Percentiles rank a stretch among this genome's conserved stretches.
Conservation (phyloP, 2,888 invertebrate genomes). For the Rhagium mordax region DNA sequence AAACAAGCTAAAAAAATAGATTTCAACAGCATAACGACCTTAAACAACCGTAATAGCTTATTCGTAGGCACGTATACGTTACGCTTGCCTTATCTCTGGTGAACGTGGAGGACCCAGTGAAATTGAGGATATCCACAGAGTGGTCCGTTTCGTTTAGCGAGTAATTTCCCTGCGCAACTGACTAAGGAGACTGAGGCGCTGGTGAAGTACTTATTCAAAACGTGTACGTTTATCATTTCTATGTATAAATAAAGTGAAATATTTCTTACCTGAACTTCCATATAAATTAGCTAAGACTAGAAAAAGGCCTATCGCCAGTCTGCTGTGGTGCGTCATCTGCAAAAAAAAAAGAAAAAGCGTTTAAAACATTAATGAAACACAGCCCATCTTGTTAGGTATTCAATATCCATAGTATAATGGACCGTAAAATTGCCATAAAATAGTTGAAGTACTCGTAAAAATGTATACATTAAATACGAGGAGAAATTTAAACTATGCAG, state of each 20-base stretch:
- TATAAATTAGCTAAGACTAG: conserved; percentile 63
- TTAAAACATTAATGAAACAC: background rate
- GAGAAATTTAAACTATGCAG: background rate
- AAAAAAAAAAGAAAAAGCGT: conserved; percentile 50
- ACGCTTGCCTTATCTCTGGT: conserved; percentile 20
- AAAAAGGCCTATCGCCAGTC: conserved; percentile 57
- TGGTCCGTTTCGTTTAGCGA: background rate
- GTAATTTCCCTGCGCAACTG: no score
- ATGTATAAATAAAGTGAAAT: background rate
- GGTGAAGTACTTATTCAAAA: no score
- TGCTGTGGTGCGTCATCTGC: conserved; percentile 59
- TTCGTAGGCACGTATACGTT: conserved; percentile 26
- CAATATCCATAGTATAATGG: background rate
- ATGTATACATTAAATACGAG: background rate
- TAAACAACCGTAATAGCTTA: conserved; percentile 43
- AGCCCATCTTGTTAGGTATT: background rate
- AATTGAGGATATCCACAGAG: background rate
- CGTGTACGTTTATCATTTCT: background rate
- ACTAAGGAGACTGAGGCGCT: no score
- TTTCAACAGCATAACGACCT: conserved; percentile 38
- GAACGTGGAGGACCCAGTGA: background rate
- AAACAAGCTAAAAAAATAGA: conserved; percentile 26
- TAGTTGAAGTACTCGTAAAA: background rate
- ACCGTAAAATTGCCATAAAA: conserved; percentile 13
- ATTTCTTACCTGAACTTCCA: conserved; percentile 61